These are phyloP conservation scores for Lota lota DNA, from an alignment of 2,113 vertebrate species.

Conservation along the genomic window DNA sequence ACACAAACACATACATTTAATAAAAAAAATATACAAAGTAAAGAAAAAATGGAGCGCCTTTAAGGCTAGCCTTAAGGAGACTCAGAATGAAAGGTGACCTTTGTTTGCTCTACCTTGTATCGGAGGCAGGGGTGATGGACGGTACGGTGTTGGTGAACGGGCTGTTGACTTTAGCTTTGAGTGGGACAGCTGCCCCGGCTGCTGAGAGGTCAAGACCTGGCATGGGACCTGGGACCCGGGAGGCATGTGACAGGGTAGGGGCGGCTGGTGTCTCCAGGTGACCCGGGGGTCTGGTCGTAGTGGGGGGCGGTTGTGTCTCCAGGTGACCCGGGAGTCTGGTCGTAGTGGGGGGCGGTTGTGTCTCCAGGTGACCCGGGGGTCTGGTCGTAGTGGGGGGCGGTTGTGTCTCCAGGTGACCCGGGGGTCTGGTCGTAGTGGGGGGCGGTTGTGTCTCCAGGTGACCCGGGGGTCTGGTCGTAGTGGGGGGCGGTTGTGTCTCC, in stretches of 20 bases:
- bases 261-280: background rate
- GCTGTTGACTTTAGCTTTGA: slow-evolving; percentile 17
- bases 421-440: background rate
- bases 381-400: too few relatives aligned
- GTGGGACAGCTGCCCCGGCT: slow-evolving; percentile 25
- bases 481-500: background rate
- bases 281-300: background rate
- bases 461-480: background rate
- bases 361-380: background rate
- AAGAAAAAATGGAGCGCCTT: too few relatives aligned
- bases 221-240: background rate
- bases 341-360: background rate
- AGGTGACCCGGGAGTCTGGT: background rate
- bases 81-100: background rate
- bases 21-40: too few relatives aligned
- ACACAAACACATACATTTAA: too few relatives aligned
- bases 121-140: slow-evolving; percentile 37
- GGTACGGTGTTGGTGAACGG: slow-evolving; percentile 10
- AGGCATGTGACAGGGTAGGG: background rate
- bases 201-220: slow-evolving; percentile 13
- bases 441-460: background rate
- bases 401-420: background rate
- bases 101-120: slow-evolving; percentile 53
- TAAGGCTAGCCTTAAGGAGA: background rate
- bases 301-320: background rate